phyloP scores from a whole-genome alignment of 2,888 invertebrate genomes.

The Oxytorus armatus region DNA sequence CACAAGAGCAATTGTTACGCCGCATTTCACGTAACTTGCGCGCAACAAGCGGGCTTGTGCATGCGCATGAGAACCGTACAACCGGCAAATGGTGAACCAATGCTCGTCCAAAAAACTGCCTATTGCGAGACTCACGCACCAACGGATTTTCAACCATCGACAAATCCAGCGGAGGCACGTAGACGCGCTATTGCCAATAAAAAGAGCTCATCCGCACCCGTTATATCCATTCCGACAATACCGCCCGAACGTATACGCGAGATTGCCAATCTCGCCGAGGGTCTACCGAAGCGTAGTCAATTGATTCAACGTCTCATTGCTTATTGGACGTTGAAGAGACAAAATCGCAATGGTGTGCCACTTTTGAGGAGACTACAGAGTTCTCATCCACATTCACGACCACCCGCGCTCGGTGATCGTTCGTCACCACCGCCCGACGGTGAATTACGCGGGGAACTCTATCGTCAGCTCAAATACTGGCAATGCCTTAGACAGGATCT shows the following conservation, averaged over 20 bases:
- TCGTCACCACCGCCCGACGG: constrained; percentile 80
- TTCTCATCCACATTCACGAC: constrained; percentile 82
- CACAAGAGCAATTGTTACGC: constrained; percentile 98
- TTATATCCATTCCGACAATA: constrained; percentile 97
- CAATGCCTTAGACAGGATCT: constrained; percentile 96
- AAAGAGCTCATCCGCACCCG: constrained; percentile 95
- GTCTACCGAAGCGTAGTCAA: constrained; percentile 90
- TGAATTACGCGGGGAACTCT: constrained; percentile 88
- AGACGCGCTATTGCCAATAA: constrained; percentile 86
- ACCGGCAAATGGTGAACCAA: constrained; percentile 88
- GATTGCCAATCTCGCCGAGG: constrained; percentile 88
- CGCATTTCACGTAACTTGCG: constrained; percentile 99
- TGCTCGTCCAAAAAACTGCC: constrained; percentile 97
- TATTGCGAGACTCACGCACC: constrained; percentile 98
- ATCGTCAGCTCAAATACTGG: constrained; percentile 96
- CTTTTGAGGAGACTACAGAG: constrained; percentile 93
- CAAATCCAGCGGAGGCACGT: constrained; percentile 84
- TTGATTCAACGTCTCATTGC: constrained; percentile 96
- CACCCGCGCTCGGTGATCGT: constrained; percentile 77
- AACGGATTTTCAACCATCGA: constrained; percentile 84
- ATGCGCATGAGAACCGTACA: constrained; percentile 98
- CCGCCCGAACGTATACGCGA: constrained; percentile 95
- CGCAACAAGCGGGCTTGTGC: constrained; percentile 96
- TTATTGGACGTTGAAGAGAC: constrained; percentile 98
- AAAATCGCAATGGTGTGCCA: constrained; percentile 98